Conservation (phyloP, 2,113 vertebrate species). For the Hippocampus barbouri region DNA sequence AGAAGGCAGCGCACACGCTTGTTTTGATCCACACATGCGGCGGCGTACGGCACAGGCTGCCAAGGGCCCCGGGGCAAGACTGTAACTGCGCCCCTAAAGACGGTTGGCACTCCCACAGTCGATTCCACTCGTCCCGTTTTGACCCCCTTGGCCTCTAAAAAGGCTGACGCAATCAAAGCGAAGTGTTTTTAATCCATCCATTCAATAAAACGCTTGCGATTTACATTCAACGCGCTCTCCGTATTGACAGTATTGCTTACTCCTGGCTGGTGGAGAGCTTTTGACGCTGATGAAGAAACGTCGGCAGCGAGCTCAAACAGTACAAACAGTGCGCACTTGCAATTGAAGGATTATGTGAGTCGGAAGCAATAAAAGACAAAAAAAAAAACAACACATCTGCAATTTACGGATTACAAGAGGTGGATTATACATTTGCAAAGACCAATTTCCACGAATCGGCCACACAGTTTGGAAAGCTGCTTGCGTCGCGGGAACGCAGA, state of each 20-base stretch:
- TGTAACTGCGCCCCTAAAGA: not conserved
- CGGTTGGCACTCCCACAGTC: not conserved
- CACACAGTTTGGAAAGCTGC: not conserved
- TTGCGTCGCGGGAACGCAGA: not conserved
- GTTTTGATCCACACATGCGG: not conserved
- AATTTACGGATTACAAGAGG: not conserved
- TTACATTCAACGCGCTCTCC: not conserved
- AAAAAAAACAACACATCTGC: not conserved
- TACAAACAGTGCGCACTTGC: not conserved
- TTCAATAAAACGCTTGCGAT: not conserved
- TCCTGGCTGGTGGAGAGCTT: not conserved
- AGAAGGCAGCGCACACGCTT: not conserved
- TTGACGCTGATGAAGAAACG: not conserved
- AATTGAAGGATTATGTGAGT: not conserved
- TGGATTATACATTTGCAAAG: slow-evolving; percentile 1
- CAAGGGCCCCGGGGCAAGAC: not conserved
- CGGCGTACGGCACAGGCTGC: not conserved
- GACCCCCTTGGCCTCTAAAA: not conserved
- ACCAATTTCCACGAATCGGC: not conserved
- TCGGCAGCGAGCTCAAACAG: not conserved
- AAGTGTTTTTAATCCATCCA: not conserved
- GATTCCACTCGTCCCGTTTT: not conserved
- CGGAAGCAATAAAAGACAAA: not conserved
- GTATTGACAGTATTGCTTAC: not conserved
- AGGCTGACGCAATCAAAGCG: not conserved